phyloP scores from a whole-genome alignment of 2,797 vertebrate genomes.

The Poliocrania exsul region DNA sequence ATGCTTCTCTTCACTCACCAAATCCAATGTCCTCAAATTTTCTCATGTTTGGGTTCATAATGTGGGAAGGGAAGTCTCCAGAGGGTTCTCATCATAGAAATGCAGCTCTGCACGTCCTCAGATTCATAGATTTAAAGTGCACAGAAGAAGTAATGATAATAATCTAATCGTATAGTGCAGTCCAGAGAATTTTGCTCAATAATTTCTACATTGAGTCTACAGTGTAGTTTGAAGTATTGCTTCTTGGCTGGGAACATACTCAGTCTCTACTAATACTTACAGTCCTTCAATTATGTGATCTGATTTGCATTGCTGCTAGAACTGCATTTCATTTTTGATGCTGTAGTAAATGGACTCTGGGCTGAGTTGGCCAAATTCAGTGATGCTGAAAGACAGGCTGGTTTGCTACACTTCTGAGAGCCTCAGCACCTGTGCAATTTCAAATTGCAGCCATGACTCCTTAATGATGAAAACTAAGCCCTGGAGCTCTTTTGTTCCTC shows the following conservation, averaged over 20 bases:
- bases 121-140: not conserved
- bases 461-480: not conserved
- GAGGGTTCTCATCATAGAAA: not conserved
- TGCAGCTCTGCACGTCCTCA: not conserved
- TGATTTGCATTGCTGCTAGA: slow-evolving; percentile 31
- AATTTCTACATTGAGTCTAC: slow-evolving; percentile 15
- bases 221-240: slow-evolving; percentile 15
- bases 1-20: not conserved
- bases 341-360: slow-evolving; percentile 8
- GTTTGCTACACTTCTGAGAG: not conserved
- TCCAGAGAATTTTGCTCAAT: slow-evolving; percentile 13
- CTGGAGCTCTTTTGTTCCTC: not conserved
- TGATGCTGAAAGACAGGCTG: not conserved
- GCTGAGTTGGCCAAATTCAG: slow-evolving; percentile 26
- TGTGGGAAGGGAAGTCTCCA: not conserved
- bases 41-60: not conserved
- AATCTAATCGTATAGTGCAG: not conserved
- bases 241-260: slow-evolving; percentile 22
- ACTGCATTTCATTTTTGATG: slow-evolving; percentile 22
- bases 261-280: not conserved
- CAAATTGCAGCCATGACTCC: not conserved
- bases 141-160: not conserved
- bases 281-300: slow-evolving; percentile 22
- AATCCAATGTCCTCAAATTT: not conserved
- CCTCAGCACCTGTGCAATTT: not conserved